phyloP scores from a whole-genome alignment of 1,140 invertebrate species.

The Pissodes strobi region DNA sequence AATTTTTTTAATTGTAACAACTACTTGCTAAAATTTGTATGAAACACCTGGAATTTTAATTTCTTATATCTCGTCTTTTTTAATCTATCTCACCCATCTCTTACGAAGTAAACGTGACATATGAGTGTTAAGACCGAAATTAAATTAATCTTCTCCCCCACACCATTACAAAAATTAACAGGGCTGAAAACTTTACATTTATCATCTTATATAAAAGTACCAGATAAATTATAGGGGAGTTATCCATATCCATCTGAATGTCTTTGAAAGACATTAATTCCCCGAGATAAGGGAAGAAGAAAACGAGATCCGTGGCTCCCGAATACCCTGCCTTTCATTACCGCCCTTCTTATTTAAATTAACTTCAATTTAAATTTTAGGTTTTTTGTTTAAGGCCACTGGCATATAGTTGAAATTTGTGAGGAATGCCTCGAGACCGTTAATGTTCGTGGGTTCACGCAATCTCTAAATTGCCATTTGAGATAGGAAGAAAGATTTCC shows the following conservation, averaged over 20 bases:
- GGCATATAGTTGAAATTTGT: constrained; percentile 19
- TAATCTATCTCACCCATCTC: no score
- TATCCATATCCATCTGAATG: constrained; percentile 24
- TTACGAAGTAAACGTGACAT: no score
- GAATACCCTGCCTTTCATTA: constrained; percentile 23
- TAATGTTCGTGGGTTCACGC: constrained; percentile 1
- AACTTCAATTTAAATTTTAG: constrained; percentile 30
- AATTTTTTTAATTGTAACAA: no score
- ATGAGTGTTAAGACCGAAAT: no score
- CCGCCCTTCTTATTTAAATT: constrained; percentile 31
- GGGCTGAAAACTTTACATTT: not conserved
- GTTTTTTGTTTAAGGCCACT: constrained; percentile 18
- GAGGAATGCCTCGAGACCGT: constrained; percentile 6
- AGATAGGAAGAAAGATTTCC: constrained; percentile 6
- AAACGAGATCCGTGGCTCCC: constrained; percentile 4
- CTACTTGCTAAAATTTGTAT: no score
- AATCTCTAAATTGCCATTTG: constrained; percentile 19
- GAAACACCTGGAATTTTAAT: no score
- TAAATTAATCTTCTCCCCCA: no score
- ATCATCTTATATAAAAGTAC: not conserved
- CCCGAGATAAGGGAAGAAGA: constrained; percentile 21
- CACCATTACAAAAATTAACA: constrained; percentile 9
- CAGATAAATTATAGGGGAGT: constrained; percentile 6
- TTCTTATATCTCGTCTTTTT: no score
- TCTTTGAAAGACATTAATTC: constrained; percentile 23